These are phyloP conservation scores for Echinops telfairi DNA, from an alignment of 2,113 vertebrate species.

Conservation along the genomic window DNA sequence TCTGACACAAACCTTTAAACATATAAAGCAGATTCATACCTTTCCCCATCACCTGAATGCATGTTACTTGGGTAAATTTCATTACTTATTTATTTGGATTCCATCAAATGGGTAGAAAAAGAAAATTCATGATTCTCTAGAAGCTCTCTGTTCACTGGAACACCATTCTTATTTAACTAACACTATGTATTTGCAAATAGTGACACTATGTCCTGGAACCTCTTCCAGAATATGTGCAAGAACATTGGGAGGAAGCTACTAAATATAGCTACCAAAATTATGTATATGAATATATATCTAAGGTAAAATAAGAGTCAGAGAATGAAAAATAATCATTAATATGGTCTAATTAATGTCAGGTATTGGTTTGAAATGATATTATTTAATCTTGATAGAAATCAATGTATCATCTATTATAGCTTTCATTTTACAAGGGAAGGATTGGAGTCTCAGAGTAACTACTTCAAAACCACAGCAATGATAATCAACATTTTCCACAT, in stretches of 20 bases:
- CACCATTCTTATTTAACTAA: background rate
- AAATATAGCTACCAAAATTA: background rate
- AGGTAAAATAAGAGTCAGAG: background rate
- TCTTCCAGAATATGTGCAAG: background rate
- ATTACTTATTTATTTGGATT: background rate
- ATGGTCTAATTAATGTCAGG: background rate
- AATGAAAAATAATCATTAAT: background rate
- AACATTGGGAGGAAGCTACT: background rate
- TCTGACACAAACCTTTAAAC: background rate
- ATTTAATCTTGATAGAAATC: background rate
- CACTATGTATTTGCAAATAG: background rate
- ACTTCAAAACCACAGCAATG: background rate
- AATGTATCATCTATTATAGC: background rate
- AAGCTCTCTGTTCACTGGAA: background rate
- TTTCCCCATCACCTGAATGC: background rate
- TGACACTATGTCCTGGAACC: background rate
- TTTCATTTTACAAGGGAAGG: constrained; percentile 14
- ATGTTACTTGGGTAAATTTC: background rate
- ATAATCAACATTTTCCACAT: background rate
- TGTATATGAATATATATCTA: background rate
- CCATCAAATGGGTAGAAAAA: background rate
- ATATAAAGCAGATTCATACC: background rate
- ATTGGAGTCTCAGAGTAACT: background rate
- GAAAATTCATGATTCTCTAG: background rate
- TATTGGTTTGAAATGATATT: background rate